Evolutionary conservation across 2,797 vertebrate genomes (phyloP).

Genomic region (Brachymystax lenok): DNA sequence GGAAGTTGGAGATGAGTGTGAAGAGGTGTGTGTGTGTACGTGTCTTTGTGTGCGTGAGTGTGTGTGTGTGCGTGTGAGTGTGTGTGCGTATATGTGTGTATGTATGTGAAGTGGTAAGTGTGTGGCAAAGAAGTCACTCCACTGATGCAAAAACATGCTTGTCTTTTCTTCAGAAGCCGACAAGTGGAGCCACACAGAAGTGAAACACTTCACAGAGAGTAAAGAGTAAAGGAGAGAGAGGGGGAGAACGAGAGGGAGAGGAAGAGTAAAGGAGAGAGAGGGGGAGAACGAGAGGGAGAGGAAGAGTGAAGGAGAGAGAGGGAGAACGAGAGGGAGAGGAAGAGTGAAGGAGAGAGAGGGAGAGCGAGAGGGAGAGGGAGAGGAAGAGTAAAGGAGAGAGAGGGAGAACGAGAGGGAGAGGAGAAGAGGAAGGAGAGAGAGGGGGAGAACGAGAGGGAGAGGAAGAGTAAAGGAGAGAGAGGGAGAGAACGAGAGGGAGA

Average conservation of each 20-base stretch:
- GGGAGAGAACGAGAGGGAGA: neutral
- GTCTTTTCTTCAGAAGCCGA: slow-evolving; percentile 35
- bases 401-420: neutral
- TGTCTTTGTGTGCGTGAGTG: slow-evolving; percentile 16
- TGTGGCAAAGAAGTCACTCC: slow-evolving; percentile 32
- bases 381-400: neutral
- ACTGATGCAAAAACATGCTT: slow-evolving; percentile 46
- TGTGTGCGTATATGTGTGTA: slow-evolving; percentile 24
- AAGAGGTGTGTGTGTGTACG: slow-evolving; percentile 24
- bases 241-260: neutral
- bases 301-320: too few species aligned
- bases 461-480: neutral
- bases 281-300: neutral
- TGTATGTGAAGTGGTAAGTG: slow-evolving; percentile 6
- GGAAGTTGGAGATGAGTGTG: slow-evolving; percentile 16
- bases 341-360: neutral
- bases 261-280: neutral
- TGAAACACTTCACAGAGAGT: slow-evolving; percentile 57
- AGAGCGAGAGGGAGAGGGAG: neutral
- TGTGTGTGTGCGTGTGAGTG: slow-evolving; percentile 19
- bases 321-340: too few species aligned
- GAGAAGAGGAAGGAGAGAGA: too few species aligned
- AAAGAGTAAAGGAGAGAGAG: neutral
- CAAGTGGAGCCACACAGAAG: slow-evolving; percentile 48
- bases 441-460: neutral